A percentile compares a stretch with the other conserved stretches of the same genome.
phyloP scores from a whole-genome alignment of 1,140 invertebrate species.

The Dendroctonus ponderosae region DNA sequence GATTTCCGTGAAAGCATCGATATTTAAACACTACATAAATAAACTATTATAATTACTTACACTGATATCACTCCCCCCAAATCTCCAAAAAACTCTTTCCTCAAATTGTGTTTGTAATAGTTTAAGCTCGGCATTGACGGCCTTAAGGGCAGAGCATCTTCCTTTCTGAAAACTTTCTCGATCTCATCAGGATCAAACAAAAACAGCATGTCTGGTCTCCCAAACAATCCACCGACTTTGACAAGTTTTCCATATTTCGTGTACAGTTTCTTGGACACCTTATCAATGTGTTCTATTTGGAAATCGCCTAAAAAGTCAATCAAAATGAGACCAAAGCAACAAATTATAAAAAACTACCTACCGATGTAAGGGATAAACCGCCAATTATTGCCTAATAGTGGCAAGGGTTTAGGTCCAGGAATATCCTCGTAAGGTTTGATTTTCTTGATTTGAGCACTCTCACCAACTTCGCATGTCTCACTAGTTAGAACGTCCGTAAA shows the following conservation, averaged over 20 bases:
- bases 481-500: too few species aligned
- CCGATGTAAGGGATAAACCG: constrained; percentile 60
- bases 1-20: too few species aligned
- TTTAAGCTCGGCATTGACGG: constrained; percentile 83
- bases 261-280: constrained; percentile 69
- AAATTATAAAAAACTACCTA: constrained; percentile 49
- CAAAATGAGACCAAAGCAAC: background rate
- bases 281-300: constrained; percentile 55
- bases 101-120: constrained; percentile 75
- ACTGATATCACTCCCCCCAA: constrained; percentile 80
- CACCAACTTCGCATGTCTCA: too few species aligned
- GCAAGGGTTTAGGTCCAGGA: constrained; percentile 76
- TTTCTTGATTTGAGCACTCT: background rate
- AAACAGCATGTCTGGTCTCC: constrained; percentile 76
- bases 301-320: constrained; percentile 41
- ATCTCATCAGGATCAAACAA: constrained; percentile 81
- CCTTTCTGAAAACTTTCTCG: constrained; percentile 74
- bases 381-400: constrained; percentile 82
- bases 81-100: constrained; percentile 78
- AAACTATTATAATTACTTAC: constrained; percentile 55
- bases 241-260: constrained; percentile 76
- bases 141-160: constrained; percentile 76
- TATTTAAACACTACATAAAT: too few species aligned
- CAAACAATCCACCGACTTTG: constrained; percentile 69
- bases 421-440: constrained; percentile 65